Evolutionary conservation across 2,113 vertebrate species (phyloP).

Genomic region (Aplodontia rufa): DNA sequence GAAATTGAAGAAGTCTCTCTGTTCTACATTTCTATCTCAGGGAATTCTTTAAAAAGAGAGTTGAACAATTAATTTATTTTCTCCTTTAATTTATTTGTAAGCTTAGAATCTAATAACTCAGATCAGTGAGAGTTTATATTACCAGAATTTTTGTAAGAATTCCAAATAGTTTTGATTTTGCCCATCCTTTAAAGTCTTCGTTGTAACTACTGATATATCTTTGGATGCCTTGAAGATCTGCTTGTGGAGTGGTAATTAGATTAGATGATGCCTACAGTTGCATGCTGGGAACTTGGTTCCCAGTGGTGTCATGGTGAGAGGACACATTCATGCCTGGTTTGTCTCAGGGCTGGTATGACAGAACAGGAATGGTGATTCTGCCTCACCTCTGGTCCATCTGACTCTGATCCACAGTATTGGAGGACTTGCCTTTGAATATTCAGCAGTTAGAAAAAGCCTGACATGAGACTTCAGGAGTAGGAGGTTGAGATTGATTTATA

Average conservation of each 20-base stretch:
- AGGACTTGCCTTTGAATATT: neutral
- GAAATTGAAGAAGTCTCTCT: neutral
- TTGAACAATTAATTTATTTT: neutral
- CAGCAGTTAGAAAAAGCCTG: neutral
- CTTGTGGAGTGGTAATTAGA: neutral
- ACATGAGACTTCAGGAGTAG: neutral
- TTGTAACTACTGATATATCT: neutral
- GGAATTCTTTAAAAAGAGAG: neutral
- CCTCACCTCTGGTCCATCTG: neutral
- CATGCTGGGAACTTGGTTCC: neutral
- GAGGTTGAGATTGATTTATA: neutral
- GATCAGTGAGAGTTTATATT: neutral
- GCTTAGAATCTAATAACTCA: neutral
- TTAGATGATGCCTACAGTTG: neutral
- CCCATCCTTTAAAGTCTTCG: neutral
- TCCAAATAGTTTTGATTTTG: neutral
- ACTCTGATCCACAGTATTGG: neutral
- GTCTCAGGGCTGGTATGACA: neutral
- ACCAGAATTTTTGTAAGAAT: neutral
- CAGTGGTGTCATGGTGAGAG: neutral
- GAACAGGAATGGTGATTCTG: neutral
- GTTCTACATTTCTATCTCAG: neutral
- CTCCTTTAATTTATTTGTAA: neutral
- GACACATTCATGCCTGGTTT: neutral
- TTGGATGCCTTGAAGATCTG: neutral